A percentile compares a stretch with the other conserved stretches of the same genome.
Evolutionary conservation across 2,113 vertebrate species (phyloP).

Genomic region (Atractosteus spatula): DNA sequence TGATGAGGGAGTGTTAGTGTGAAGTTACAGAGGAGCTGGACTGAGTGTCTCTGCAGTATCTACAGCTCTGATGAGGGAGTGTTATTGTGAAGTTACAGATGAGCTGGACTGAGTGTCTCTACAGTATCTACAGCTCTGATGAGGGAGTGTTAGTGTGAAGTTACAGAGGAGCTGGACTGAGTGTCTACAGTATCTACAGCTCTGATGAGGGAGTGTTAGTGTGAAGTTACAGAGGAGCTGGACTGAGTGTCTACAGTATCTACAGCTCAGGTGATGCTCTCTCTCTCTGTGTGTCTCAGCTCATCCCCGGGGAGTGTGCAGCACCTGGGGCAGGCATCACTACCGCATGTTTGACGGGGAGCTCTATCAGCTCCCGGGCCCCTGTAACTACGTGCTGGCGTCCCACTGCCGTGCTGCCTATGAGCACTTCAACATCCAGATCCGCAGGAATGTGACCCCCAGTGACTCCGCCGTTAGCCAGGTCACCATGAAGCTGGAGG

Average conservation of each 20-base stretch:
- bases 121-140: too few species aligned
- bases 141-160: too few species aligned
- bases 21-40: too few species aligned
- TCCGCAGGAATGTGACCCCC: slow-evolving; percentile 53
- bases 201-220: too few species aligned
- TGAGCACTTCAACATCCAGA: slow-evolving; percentile 70
- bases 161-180: too few species aligned
- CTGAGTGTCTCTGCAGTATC: too few species aligned
- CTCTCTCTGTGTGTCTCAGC: slow-evolving; percentile 40
- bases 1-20: too few species aligned
- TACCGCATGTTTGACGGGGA: slow-evolving; percentile 77
- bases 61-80: background rate
- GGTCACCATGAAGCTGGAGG: slow-evolving; percentile 65
- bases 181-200: too few species aligned
- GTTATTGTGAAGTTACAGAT: too few species aligned
- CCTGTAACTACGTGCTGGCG: slow-evolving; percentile 70
- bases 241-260: too few species aligned
- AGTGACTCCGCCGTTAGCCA: slow-evolving; percentile 41
- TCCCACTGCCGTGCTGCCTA: slow-evolving; percentile 62
- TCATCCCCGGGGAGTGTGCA: slow-evolving; percentile 68
- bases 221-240: too few species aligned
- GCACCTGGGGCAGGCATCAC: slow-evolving; percentile 84
- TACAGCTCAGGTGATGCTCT: background rate
- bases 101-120: too few species aligned
- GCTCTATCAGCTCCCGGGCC: slow-evolving; percentile 70